These are phyloP conservation scores for Archivesica marissinica DNA, from an alignment of 1,140 invertebrate genomes.

Conservation along the genomic window DNA sequence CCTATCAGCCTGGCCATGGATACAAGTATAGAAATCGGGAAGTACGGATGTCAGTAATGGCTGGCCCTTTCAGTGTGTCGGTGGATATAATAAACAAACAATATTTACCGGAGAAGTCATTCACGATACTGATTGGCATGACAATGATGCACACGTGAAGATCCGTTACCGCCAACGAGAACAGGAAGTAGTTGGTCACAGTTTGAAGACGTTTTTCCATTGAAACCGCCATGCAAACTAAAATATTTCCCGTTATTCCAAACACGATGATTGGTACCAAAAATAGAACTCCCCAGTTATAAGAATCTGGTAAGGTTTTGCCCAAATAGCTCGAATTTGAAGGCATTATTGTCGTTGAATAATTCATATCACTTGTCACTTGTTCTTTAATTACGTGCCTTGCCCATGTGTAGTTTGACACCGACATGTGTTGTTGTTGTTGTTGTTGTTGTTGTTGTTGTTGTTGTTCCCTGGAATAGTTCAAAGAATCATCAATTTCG, in stretches of 20 bases:
- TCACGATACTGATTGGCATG: conserved; percentile 87
- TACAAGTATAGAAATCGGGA: too few relatives aligned
- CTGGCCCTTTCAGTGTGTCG: too few relatives aligned
- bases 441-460: too few relatives aligned
- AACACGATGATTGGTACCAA: conserved; percentile 58
- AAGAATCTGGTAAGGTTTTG: background rate
- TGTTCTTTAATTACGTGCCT: background rate
- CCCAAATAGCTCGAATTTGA: conserved; percentile 16
- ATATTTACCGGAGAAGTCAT: conserved; percentile 86
- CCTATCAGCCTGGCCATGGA: too few relatives aligned
- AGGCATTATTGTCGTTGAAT: background rate
- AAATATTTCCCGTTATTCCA: conserved; percentile 91
- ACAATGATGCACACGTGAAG: conserved; percentile 92
- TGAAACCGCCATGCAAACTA: conserved; percentile 97
- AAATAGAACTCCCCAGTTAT: conserved; percentile 63
- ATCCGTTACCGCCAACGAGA: conserved; percentile 97
- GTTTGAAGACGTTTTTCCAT: conserved; percentile 95
- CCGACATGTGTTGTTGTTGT: background rate
- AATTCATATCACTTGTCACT: background rate
- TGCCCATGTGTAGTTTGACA: background rate
- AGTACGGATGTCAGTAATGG: too few relatives aligned
- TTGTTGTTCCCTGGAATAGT: too few relatives aligned
- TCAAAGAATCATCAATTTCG: too few relatives aligned
- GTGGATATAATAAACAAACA: too few relatives aligned
- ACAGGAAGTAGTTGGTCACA: conserved; percentile 97